Percentiles rank a stretch among this genome's conserved stretches.
Conservation (phyloP, 2,797 vertebrate species). For the Trematomus bernacchii region DNA sequence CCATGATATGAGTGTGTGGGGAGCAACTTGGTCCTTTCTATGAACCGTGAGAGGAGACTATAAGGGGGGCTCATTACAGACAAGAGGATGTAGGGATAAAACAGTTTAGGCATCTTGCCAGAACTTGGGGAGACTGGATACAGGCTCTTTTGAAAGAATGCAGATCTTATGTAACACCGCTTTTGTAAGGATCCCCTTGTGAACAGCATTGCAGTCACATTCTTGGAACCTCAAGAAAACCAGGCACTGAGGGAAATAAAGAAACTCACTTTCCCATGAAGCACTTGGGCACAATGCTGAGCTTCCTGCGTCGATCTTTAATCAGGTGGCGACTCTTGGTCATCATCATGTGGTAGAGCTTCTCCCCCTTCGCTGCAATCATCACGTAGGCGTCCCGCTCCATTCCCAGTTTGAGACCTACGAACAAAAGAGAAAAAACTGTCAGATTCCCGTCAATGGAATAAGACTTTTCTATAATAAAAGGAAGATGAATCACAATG, state of each 20-base stretch:
- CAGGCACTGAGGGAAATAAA: constrained; percentile 17
- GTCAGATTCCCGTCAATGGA: constrained; percentile 1
- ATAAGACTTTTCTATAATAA: not conserved
- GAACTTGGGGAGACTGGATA: constrained; percentile 48
- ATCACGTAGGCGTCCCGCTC: constrained; percentile 98
- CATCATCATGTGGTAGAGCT: constrained; percentile 99
- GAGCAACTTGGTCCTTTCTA: constrained; percentile 47
- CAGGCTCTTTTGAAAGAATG: constrained; percentile 63
- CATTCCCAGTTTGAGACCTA: constrained; percentile 98
- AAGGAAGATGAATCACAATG: not conserved
- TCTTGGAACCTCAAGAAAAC: constrained; percentile 47
- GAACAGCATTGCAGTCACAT: constrained; percentile 58
- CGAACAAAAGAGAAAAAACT: constrained; percentile 14
- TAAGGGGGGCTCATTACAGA: constrained; percentile 59
- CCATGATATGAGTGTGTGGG: constrained; percentile 42
- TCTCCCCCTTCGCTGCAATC: constrained; percentile 98
- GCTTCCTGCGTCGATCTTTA: constrained; percentile 95
- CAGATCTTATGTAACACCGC: constrained; percentile 64
- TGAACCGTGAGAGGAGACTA: constrained; percentile 45
- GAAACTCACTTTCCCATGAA: constrained; percentile 99
- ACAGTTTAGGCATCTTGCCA: constrained; percentile 66
- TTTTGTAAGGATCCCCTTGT: constrained; percentile 67
- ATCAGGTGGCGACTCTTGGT: constrained; percentile 95
- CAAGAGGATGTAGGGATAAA: constrained; percentile 62
- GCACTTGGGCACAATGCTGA: constrained; percentile 97